Conservation (phyloP, 1,140 invertebrate species). For the Palaemon carinicauda region DNA sequence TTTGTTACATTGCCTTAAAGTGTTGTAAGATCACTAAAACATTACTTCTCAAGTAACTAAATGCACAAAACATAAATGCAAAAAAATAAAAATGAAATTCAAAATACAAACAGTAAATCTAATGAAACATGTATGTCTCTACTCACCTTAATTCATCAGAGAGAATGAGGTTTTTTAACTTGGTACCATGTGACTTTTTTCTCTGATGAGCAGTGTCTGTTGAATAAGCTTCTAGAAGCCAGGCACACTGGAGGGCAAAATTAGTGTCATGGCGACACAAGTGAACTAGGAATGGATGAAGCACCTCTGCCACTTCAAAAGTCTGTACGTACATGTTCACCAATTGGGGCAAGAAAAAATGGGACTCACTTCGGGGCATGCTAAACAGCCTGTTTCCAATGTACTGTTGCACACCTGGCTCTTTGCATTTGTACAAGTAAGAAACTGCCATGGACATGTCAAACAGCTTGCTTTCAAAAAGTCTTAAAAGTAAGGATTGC, state of each 20-base stretch:
- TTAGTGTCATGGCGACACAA: constrained; percentile 92
- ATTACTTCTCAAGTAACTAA: too few relatives aligned
- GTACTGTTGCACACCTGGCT: constrained; percentile 95
- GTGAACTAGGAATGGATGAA: constrained; percentile 94
- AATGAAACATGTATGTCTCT: neutral
- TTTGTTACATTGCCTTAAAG: too few relatives aligned
- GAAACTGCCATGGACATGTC: constrained; percentile 97
- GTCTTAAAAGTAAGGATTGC: constrained; percentile 78
- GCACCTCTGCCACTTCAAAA: constrained; percentile 92
- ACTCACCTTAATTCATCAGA: constrained; percentile 82
- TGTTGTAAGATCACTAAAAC: too few relatives aligned
- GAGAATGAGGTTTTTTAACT: constrained; percentile 86
- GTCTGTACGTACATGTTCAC: constrained; percentile 99
- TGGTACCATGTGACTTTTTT: constrained; percentile 86
- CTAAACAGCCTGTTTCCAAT: constrained; percentile 88
- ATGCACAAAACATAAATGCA: neutral
- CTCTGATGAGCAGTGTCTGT: constrained; percentile 77
- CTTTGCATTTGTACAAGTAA: constrained; percentile 98
- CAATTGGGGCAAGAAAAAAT: constrained; percentile 97
- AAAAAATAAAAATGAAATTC: too few relatives aligned
- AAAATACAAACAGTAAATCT: too few relatives aligned
- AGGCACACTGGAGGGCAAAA: constrained; percentile 94
- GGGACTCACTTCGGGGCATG: constrained; percentile 89
- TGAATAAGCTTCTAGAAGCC: constrained; percentile 94
- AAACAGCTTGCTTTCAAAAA: constrained; percentile 97